Evolutionary conservation across 2,113 vertebrate genomes (phyloP), one percentile per base, ranked within the genome.

Genomic region (Sterrhoptilus dennistouni): DNA sequence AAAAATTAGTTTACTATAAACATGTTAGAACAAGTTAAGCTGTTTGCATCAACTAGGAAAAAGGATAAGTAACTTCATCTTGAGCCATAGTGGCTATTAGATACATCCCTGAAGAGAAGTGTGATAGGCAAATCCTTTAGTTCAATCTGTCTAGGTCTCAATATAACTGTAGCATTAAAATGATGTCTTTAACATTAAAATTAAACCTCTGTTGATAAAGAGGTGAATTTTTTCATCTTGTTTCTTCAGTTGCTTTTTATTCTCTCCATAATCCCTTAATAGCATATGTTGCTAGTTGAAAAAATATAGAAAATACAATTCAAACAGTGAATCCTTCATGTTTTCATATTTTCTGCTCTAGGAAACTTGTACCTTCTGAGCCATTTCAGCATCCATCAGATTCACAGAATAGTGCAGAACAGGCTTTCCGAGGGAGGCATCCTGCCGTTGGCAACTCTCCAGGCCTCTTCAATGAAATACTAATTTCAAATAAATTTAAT

Each of bases 401-500:
- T 69, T 87, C 47, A 87, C 22, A 53, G 54, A 90, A 50, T 36
- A 68, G 36, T 35, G 45, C 40, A 87, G 49, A 53, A 36, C 49
- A 89, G 61, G 28, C 87, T 94, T 87, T 95, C 61, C 45, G 44
- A 90, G 79, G 84, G 85, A 92, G 50, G 77, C 75, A 91, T 89
- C 88, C 53, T 75, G 74, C 87, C 0, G 1, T 21, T 96, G 95
- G 95, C 93, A 89, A 85, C 17, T 85, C 79, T 94, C 89, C 89
- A 94, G 80, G 87, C n/a, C 21, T 93, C 69, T 88, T 89, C 92
- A 94, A 71, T 83, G 56, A 94, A 96, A 92, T 89, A 76, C 54
- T 96, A 78, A 91, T 91, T 92, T 95, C 53, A 93, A 95, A 94
- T 83, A 95, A 68, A 95, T 94, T 87, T 93, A 95, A 97, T 95